Conservation (phyloP, 2,113 vertebrate genomes). For the Oophaga pumilio region DNA sequence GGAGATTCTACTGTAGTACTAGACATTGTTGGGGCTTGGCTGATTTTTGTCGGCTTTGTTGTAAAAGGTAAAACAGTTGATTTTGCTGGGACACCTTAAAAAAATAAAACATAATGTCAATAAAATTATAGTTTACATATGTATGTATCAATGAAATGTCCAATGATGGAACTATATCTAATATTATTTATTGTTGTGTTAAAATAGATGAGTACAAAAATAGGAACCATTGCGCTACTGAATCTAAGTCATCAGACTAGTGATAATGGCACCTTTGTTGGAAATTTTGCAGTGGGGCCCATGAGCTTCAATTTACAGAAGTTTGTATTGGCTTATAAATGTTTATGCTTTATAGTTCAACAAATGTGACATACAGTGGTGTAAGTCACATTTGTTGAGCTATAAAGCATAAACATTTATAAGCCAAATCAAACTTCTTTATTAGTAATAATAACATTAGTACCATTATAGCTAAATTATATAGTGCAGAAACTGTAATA, state of each 20-base stretch:
- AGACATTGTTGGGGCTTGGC: slow-evolving; percentile 54
- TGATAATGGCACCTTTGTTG: no score
- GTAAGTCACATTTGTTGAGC: neutral
- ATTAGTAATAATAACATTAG: neutral
- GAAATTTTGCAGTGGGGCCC: no score
- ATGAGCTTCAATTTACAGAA: no score
- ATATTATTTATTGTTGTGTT: no score
- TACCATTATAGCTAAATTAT: neutral
- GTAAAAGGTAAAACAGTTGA: slow-evolving; percentile 71
- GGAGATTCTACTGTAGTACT: slow-evolving; percentile 47
- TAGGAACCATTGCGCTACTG: no score
- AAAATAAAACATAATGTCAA: neutral
- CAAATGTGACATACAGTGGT: neutral
- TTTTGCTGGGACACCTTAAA: slow-evolving; percentile 75
- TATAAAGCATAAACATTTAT: neutral
- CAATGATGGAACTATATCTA: no score
- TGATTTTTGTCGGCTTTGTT: slow-evolving; percentile 62
- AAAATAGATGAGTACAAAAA: no score
- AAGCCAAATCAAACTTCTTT: no score
- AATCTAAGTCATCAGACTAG: no score
- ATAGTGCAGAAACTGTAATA: neutral
- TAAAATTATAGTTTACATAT: slow-evolving; percentile 41
- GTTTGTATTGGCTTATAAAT: neutral
- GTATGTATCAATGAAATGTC: neutral
- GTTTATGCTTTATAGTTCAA: neutral